Percentiles rank a stretch among this genome's conserved stretches.
Evolutionary conservation across 2,888 invertebrate species (phyloP).

Genomic region (Agrochola circellaris): DNA sequence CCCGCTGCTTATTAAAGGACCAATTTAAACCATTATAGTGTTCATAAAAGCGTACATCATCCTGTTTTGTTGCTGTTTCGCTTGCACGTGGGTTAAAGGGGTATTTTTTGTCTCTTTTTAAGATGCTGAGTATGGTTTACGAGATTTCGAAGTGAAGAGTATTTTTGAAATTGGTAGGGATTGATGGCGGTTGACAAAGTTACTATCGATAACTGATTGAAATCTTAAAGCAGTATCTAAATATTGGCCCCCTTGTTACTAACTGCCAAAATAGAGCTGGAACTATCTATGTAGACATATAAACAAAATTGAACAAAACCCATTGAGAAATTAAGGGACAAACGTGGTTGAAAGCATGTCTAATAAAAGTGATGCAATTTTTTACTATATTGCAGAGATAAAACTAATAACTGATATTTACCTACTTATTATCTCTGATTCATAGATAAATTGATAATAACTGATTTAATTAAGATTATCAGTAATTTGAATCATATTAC

Average conservation of each 20-base stretch:
- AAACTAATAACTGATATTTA: conserved; percentile 9
- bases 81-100: conserved; percentile 57
- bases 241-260: not conserved
- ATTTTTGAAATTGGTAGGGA: conserved; percentile 84
- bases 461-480: conserved; percentile 34
- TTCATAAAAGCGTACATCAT: conserved; percentile 89
- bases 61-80: conserved; percentile 83
- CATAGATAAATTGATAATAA: conserved; percentile 24
- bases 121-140: conserved; percentile 85
- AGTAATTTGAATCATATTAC: conserved; percentile 12
- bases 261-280: not conserved
- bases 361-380: conserved; percentile 18
- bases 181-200: conserved; percentile 57
- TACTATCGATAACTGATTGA: conserved; percentile 55
- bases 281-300: not conserved
- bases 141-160: conserved; percentile 85
- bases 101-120: conserved; percentile 72
- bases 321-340: not conserved
- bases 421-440: not conserved
- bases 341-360: conserved; percentile 14
- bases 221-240: not conserved
- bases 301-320: not conserved
- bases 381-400: conserved; percentile 27
- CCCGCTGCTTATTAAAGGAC: conserved; percentile 86
- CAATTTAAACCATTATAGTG: conserved; percentile 90